A percentile compares a stretch with the other conserved stretches of the same genome.
phyloP scores from a whole-genome alignment of 1,140 invertebrate species.

The Saccostrea glomerata region DNA sequence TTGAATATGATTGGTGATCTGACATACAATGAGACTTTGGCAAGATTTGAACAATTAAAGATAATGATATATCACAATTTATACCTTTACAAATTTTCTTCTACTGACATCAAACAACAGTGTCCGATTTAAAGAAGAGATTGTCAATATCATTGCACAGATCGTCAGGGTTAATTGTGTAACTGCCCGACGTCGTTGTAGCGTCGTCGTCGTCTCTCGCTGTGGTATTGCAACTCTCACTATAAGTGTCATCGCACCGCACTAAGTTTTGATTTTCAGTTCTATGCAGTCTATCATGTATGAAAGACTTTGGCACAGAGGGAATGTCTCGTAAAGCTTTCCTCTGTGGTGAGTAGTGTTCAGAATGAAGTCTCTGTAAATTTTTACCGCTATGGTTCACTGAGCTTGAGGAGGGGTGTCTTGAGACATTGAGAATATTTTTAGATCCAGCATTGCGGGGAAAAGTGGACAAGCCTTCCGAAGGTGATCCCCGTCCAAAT shows the following conservation, averaged over 20 bases:
- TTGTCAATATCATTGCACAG: slow-evolving; percentile 66
- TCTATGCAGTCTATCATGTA: background rate
- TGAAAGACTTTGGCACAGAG: slow-evolving; percentile 40
- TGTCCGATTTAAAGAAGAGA: slow-evolving; percentile 64
- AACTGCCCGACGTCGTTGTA: slow-evolving; percentile 75
- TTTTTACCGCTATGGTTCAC: slow-evolving; percentile 38
- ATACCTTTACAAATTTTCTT: background rate
- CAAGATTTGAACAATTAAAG: slow-evolving; percentile 41
- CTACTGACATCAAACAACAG: slow-evolving; percentile 44
- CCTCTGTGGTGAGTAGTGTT: slow-evolving; percentile 47
- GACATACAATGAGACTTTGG: slow-evolving; percentile 40
- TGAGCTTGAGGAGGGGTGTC: slow-evolving; percentile 22
- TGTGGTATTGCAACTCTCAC: slow-evolving; percentile 60
- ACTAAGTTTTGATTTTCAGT: slow-evolving; percentile 43
- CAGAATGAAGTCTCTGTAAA: slow-evolving; percentile 54
- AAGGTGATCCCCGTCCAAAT: slow-evolving; percentile 52
- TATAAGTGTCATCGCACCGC: slow-evolving; percentile 48
- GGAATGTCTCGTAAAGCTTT: slow-evolving; percentile 39
- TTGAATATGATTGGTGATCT: background rate
- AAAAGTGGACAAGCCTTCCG: slow-evolving; percentile 51
- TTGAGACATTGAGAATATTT: slow-evolving; percentile 37
- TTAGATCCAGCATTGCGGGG: slow-evolving; percentile 48
- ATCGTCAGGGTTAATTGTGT: slow-evolving; percentile 71
- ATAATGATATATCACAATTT: slow-evolving; percentile 16
- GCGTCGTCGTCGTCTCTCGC: slow-evolving; percentile 67